Evolutionary conservation across 2,888 invertebrate species (phyloP).

Genomic region (Periphyllus acericola): DNA sequence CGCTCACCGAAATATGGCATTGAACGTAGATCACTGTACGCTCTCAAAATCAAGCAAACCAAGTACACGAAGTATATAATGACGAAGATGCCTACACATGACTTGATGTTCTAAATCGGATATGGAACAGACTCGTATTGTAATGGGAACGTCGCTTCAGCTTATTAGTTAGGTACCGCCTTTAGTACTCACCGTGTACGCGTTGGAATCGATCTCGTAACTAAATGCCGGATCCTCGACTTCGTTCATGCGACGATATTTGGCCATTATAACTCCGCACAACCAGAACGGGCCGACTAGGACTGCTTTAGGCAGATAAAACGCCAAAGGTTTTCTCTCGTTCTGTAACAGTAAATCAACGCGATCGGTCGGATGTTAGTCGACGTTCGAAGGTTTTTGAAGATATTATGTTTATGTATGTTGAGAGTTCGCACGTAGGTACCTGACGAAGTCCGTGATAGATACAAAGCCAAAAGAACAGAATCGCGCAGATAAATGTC

Average conservation of each 20-base stretch:
- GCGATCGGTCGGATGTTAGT: not conserved
- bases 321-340: constrained; percentile 83
- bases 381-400: not conserved
- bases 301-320: constrained; percentile 90
- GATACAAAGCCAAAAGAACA: constrained; percentile 94
- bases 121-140: constrained; percentile 52
- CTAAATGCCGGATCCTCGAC: constrained; percentile 62
- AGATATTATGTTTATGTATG: not conserved
- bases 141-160: too few relatives aligned
- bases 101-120: constrained; percentile 85
- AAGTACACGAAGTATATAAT: constrained; percentile 88
- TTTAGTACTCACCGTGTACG: constrained; percentile 45
- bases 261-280: constrained; percentile 82
- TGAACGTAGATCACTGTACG: constrained; percentile 92
- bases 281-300: constrained; percentile 89
- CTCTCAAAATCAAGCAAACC: constrained; percentile 82
- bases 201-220: constrained; percentile 60
- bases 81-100: constrained; percentile 88
- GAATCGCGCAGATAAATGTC: constrained; percentile 84
- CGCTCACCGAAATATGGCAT: constrained; percentile 97
- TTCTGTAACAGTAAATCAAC: constrained; percentile 74
- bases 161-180: not conserved
- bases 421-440: constrained; percentile 64
- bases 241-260: constrained; percentile 59
- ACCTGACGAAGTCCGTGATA: constrained; percentile 95